These are phyloP conservation scores for Simalia tracyae DNA, from an alignment of 2,797 vertebrate genomes.

Conservation along the genomic window DNA sequence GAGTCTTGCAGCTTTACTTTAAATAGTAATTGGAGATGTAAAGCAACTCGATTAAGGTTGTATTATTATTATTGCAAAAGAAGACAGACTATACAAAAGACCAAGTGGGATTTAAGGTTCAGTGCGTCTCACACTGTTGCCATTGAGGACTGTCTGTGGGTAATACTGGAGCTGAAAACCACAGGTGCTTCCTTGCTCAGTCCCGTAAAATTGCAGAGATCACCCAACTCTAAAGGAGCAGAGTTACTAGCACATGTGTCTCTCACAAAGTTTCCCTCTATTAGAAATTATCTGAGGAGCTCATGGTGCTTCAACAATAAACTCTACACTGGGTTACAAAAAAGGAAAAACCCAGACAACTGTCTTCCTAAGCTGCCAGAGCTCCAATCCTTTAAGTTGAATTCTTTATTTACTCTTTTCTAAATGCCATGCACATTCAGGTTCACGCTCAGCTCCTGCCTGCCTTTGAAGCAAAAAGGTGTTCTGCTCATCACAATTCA, in stretches of 20 bases:
- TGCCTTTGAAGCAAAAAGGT: not conserved
- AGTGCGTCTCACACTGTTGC: not conserved
- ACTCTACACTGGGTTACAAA: not conserved
- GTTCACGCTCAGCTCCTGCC: not conserved
- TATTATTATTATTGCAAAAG: constrained; percentile 4
- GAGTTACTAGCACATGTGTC: not conserved
- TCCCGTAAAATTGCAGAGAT: not conserved
- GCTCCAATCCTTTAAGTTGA: not conserved
- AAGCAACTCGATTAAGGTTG: not conserved
- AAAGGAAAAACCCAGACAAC: not conserved
- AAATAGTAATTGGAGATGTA: not conserved
- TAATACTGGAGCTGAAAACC: not conserved
- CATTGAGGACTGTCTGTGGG: not conserved
- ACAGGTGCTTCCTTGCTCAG: not conserved
- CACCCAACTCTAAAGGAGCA: not conserved
- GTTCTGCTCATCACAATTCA: not conserved
- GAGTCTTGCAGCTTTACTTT: not conserved
- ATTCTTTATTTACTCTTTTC: constrained; percentile 23
- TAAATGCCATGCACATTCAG: constrained; percentile 22
- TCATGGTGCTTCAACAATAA: not conserved
- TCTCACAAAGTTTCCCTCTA: not conserved
- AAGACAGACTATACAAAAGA: not conserved
- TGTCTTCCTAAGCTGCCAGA: not conserved
- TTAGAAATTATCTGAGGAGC: not conserved
- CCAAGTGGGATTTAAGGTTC: constrained; percentile 1